Evolutionary conservation across 2,888 invertebrate species (phyloP), one percentile per base, ranked within the genome.

Genomic region (Ochlodes sylvanus): DNA sequence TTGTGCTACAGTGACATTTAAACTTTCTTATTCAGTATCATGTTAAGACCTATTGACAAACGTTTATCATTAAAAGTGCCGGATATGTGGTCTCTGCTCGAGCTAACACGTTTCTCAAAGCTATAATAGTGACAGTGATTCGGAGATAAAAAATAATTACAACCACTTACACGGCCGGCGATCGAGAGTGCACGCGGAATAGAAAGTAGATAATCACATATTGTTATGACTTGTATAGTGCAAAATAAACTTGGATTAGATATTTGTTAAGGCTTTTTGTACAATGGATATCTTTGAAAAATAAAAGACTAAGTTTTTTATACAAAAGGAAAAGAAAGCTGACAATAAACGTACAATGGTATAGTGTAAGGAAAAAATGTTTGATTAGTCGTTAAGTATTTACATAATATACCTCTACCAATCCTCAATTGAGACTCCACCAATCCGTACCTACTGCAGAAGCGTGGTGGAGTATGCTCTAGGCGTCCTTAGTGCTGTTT

Each of bases 111-210:
- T 56, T 56, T 14, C 57, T 57, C 64, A 64, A 42, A 47, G 19
- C 76, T 66, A 68, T 75, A 57, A 64, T 71, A 76, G 71, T 71
- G 73, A 77, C 78, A 79, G 75, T 69, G 76, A 79, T 78, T 71
- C 70, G 65, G 67, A 75, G 75, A 78, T 77, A 75, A 78, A 77
- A 44, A 77, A 75, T 77, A 77, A 77, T 79, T 77, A 78, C 72
- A 73, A 74, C 65, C 70, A 76, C 72, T 77, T 75, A 63, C 56
- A 65, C 15, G 64, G 32, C 14, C n/a, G 9, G 55, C 44, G 42
- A 41, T 56, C 44, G 54, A 19, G 44, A 34, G 47, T 47, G 57
- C 21, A 14, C 57, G 21, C 32, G 14, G 57, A 65, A 58, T 65
- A 57, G 58, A 65, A 65, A 65, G 65, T 57, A 50, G 57, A 15